Conservation (phyloP, 2,797 vertebrate genomes). For the Thamnophis elegans region DNA sequence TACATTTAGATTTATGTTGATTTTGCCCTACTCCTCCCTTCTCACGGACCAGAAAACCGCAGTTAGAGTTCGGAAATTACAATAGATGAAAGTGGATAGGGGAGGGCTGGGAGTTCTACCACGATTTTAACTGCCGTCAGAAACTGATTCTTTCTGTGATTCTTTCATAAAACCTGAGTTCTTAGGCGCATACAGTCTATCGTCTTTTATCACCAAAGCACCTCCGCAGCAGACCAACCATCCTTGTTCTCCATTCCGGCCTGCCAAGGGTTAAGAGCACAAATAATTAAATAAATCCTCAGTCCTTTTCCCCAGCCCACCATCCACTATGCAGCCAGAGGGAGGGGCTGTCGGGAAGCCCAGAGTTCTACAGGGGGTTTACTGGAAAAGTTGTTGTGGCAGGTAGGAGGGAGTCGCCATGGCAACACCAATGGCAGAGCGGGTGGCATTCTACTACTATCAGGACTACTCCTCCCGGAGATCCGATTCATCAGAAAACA, state of each 20-base stretch:
- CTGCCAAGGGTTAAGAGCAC: conserved; percentile 55
- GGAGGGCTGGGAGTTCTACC: neutral
- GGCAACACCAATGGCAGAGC: conserved; percentile 64
- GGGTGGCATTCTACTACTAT: conserved; percentile 33
- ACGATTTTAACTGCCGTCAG: neutral
- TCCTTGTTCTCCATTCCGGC: neutral
- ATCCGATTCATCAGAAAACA: conserved; percentile 12
- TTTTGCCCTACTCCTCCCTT: neutral
- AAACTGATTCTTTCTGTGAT: neutral
- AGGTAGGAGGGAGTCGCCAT: conserved; percentile 72
- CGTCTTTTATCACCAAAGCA: neutral
- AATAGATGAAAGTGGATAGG: neutral
- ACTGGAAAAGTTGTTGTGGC: conserved; percentile 76
- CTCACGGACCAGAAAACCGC: neutral
- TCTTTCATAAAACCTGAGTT: neutral
- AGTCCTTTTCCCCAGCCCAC: conserved; percentile 42
- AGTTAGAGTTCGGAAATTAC: neutral
- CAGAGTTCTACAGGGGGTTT: conserved; percentile 75
- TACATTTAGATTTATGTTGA: neutral
- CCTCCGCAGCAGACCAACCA: neutral
- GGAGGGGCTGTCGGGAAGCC: conserved; percentile 76
- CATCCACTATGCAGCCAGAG: conserved; percentile 42
- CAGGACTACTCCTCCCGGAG: neutral
- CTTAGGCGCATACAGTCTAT: neutral
- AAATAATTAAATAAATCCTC: conserved; percentile 2